Conservation (phyloP, 2,797 vertebrate species). For the Lutjanus argentimaculatus region DNA sequence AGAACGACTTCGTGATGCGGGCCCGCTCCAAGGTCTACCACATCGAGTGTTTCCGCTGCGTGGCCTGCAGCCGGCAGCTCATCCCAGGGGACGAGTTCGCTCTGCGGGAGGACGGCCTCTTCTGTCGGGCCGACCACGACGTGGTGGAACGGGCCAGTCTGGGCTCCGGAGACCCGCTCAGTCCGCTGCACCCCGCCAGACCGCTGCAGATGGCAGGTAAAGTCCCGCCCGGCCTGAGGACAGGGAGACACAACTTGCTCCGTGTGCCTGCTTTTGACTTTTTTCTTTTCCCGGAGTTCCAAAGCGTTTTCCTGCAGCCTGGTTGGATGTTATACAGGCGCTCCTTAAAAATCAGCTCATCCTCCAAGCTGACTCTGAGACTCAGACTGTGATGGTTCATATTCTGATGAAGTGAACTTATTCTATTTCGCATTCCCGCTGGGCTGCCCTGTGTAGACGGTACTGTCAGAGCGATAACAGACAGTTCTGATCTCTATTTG, state of each 20-base stretch:
- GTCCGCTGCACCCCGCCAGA: conserved; percentile 93
- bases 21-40: conserved; percentile 97
- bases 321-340: background rate
- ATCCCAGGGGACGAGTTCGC: conserved; percentile 98
- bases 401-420: background rate
- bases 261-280: background rate
- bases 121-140: conserved; percentile 96
- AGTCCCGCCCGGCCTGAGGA: conserved; percentile 32
- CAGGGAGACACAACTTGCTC: background rate
- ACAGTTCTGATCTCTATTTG: background rate
- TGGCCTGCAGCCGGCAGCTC: conserved; percentile 97
- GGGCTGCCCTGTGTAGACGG: background rate
- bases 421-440: background rate
- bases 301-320: background rate
- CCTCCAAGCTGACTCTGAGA: background rate
- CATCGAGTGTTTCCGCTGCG: conserved; percentile 98
- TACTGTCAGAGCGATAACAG: background rate
- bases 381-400: background rate
- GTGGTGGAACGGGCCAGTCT: conserved; percentile 95
- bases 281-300: background rate
- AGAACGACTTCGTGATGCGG: conserved; percentile 98
- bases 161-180: conserved; percentile 92
- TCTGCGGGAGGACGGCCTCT: conserved; percentile 94
- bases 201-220: conserved; percentile 99
- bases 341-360: background rate